Base-by-base conservation (phyloP, 2,888 invertebrate species). In the Pyrochroa serraticornis region DNA sequence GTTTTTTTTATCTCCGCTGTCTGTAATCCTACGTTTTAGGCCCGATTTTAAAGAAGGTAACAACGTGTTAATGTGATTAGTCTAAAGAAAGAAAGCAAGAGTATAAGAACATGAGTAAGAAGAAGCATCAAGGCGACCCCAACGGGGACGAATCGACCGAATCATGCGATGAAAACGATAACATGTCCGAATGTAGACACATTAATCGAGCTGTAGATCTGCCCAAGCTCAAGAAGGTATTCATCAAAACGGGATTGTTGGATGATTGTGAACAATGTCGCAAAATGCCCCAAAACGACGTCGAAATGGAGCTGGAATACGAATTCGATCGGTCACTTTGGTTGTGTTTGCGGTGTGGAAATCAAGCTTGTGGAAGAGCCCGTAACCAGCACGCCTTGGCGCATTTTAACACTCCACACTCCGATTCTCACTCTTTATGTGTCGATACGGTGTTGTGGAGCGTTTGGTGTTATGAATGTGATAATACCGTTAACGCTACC, bases 311-410 rank as follows among this genome's bases (percentile, higher is more conserved):
- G 33, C 62, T 65, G 7, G 74, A 73, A 60, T 78, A 77, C 48
- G 82, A 83, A 64, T 78, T 79, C 43, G 84, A 84, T 65, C 73
- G 77, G 44, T 81, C 81, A 0, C 76, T 90, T 58, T 92, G 91
- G 91, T 83, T 94, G 80, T 95, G 94, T 73, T 80, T 94, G 59
- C 87, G 88, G 63, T 95, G 94, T 77, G 93, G 91, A 1, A 80
- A 87, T 62, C 89, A 90, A 72, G 83, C 87, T 13, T 94, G 94
- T 76, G 91, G 90, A 1, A 82, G 87, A 45, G 80, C 82, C 3
- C 82, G 84, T 46, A 85, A 86, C 70, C 82, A 87, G 66, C 93
- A 93, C 78, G 91, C 91, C 0, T 74, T 89, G 14, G 82, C 86
- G 62, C 95, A 95, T 79, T 90, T 82, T 75, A 82, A 86, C 74